phyloP scores from a whole-genome alignment of 2,888 invertebrate species.

The Hydraecia micacea region DNA sequence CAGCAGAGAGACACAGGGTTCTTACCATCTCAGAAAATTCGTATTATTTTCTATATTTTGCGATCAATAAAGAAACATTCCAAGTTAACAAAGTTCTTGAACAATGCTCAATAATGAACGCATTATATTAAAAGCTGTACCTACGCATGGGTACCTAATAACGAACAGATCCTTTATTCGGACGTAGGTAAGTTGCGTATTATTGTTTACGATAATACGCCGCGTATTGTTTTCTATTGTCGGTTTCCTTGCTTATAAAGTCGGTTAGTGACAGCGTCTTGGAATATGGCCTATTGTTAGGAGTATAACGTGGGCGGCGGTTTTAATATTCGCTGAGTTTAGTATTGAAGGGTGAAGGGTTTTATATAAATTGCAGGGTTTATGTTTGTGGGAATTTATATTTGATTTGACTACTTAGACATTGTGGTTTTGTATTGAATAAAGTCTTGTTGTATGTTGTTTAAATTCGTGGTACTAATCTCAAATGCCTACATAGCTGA shows the following conservation, averaged over 20 bases:
- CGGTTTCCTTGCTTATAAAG: constrained; percentile 47
- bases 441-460: not conserved
- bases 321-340: constrained; percentile 53
- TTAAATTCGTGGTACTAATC: not conserved
- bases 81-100: constrained; percentile 10
- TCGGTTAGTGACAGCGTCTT: constrained; percentile 54
- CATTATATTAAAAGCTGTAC: constrained; percentile 28
- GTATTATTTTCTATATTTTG: not conserved
- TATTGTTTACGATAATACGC: constrained; percentile 60
- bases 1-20: not conserved
- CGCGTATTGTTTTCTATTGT: constrained; percentile 64
- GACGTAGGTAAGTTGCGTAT: constrained; percentile 54
- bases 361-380: constrained; percentile 38
- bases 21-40: not conserved
- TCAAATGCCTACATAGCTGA: not conserved
- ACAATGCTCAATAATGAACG: constrained; percentile 40
- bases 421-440: not conserved
- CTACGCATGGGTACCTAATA: constrained; percentile 46
- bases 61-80: not conserved
- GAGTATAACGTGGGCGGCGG: constrained; percentile 46
- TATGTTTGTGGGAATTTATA: constrained; percentile 17
- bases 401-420: constrained; percentile 10
- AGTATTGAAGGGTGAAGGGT: constrained; percentile 40
- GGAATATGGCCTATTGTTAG: constrained; percentile 60
- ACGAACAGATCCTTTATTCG: constrained; percentile 58